Evolutionary conservation across 2,113 vertebrate species (phyloP).

Genomic region (Elephas maximus): DNA sequence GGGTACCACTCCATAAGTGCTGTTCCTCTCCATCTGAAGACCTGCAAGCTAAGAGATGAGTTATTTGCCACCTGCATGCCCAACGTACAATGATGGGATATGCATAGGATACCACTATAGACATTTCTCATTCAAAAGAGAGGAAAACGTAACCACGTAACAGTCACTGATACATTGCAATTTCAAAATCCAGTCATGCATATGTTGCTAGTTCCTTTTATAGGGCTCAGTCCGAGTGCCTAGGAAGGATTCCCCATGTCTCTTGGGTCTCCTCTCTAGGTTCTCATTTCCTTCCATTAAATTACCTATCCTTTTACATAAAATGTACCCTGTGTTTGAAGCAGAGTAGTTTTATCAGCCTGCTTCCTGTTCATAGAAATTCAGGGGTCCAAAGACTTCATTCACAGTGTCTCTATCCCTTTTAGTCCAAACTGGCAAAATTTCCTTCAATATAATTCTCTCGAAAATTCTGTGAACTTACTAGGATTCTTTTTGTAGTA

Average conservation of each 20-base stretch:
- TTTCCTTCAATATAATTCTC: background rate
- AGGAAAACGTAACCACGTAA: background rate
- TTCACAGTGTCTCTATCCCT: background rate
- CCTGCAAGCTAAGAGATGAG: background rate
- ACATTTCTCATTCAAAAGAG: background rate
- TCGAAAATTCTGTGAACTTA: background rate
- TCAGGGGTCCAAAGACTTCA: background rate
- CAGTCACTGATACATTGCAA: background rate
- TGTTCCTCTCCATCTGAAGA: background rate
- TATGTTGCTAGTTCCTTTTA: background rate
- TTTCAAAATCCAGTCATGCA: background rate
- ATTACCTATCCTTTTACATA: background rate
- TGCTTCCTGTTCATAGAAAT: no score
- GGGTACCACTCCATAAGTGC: background rate
- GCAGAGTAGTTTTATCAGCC: background rate
- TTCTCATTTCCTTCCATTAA: background rate
- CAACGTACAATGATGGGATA: background rate
- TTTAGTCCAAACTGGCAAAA: background rate
- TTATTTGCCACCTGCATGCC: background rate
- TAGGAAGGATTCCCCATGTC: background rate
- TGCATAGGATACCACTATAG: no score
- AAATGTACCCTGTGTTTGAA: background rate
- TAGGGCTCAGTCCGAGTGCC: background rate
- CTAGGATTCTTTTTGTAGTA: background rate
- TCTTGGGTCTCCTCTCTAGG: background rate